Conservation (phyloP, 64 coral and sea anemone genomes). For the Porites australiensis region DNA sequence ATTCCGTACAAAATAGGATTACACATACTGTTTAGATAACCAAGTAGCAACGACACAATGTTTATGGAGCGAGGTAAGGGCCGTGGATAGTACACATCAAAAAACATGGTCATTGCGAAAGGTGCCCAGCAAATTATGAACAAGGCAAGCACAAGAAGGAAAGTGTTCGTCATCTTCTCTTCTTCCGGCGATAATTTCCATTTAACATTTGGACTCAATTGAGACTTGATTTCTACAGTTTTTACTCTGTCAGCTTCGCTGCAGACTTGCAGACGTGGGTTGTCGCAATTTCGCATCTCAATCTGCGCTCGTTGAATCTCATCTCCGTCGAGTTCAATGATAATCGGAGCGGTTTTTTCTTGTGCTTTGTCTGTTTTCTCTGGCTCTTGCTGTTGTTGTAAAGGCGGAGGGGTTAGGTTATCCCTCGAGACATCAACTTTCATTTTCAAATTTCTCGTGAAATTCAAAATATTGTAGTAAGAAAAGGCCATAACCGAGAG, state of each 20-base stretch:
- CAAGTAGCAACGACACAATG: slow-evolving; percentile 30
- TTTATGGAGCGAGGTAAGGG: slow-evolving; percentile 41
- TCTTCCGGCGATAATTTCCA: slow-evolving; percentile 32
- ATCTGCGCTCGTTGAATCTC: neutral
- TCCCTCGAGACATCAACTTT: neutral
- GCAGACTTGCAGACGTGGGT: neutral
- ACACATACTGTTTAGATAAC: slow-evolving; percentile 78
- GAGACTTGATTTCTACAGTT: neutral
- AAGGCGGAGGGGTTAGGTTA: slow-evolving; percentile 13
- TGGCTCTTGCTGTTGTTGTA: neutral
- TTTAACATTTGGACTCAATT: neutral
- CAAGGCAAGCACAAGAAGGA: slow-evolving; percentile 50
- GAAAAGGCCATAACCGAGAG: slow-evolving; percentile 61
- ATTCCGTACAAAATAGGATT: slow-evolving; percentile 78
- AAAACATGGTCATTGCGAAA: slow-evolving; percentile 83
- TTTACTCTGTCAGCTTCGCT: neutral
- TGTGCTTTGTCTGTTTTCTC: neutral
- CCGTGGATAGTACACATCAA: slow-evolving; percentile 49
- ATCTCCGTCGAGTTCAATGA: neutral
- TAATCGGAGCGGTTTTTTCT: neutral
- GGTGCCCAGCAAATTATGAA: slow-evolving; percentile 74
- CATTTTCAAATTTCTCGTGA: slow-evolving; percentile 23
- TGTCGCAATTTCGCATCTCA: no score
- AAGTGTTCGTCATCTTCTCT: slow-evolving; percentile 68
- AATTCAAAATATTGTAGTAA: slow-evolving; percentile 66